phyloP scores from a whole-genome alignment of 2,797 vertebrate genomes.

The Rhabdomys pumilio region DNA sequence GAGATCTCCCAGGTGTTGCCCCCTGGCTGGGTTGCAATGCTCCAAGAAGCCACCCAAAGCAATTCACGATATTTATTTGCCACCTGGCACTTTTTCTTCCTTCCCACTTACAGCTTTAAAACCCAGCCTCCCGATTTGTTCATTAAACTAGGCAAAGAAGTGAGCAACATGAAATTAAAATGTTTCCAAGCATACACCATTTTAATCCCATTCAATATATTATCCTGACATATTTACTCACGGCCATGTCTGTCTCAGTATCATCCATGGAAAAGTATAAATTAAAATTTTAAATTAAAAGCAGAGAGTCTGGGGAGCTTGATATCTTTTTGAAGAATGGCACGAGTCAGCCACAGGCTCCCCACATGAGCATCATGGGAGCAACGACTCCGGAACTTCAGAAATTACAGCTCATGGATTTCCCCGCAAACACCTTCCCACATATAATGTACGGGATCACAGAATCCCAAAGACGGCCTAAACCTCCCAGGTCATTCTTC shows the following conservation, averaged over 20 bases:
- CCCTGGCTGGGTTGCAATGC: not conserved
- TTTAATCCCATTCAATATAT: conserved; percentile 82
- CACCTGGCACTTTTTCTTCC: conserved; percentile 61
- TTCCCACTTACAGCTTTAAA: not conserved
- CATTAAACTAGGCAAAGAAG: conserved; percentile 80
- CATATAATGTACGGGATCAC: conserved; percentile 3
- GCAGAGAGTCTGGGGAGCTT: conserved; percentile 72
- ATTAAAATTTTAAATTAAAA: conserved; percentile 85
- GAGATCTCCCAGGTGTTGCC: not conserved
- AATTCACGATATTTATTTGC: conserved; percentile 79
- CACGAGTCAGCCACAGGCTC: conserved; percentile 70
- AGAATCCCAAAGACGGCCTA: conserved; percentile 33
- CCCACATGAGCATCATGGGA: conserved; percentile 65
- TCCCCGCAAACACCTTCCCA: conserved; percentile 62
- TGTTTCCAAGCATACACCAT: conserved; percentile 77
- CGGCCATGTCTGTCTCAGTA: conserved; percentile 15
- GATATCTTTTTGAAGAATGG: conserved; percentile 85
- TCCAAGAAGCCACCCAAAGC: not conserved
- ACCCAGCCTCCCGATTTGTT: conserved; percentile 27
- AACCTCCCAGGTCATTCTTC: conserved; percentile 63
- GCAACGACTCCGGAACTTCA: conserved; percentile 48
- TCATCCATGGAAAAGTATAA: conserved; percentile 71
- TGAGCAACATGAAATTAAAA: conserved; percentile 77
- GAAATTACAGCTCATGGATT: conserved; percentile 74
- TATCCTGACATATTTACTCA: conserved; percentile 82